Evolutionary conservation across 2,113 vertebrate genomes (phyloP), one percentile per base, ranked within the genome.

Genomic region (Centropus unirufus): DNA sequence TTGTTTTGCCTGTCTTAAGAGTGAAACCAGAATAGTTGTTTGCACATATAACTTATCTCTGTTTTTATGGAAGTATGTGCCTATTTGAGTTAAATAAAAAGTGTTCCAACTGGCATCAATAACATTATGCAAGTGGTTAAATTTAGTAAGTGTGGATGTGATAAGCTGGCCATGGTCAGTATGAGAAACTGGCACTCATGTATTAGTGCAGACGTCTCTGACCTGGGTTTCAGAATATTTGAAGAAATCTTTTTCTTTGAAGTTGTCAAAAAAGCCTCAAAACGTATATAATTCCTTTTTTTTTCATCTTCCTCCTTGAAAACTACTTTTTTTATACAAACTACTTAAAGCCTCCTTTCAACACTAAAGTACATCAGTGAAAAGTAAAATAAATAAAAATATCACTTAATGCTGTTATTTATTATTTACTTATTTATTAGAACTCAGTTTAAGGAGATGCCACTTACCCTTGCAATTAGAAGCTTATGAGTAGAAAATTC

Each of bases 31-130:
- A 68, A 58, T 20, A 72, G 32, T 61, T 72, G n/a, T 61, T 88
- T 80, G 11, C 5, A 42, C 1, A 1, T 63, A 36, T 4, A 59
- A 5, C 1, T 0, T 42, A 59, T 12, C 12, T 70, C 27, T 40
- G 14, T 40, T 81, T 81, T 81, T 77, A 57, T 24, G 51, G 42
- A 76, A 1, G 1, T 34, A 39, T 57, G 6, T 70, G 27, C 6
- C 52, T 84, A 39, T 46, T 47, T 79, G n/a, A 51, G 16, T 52
- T 68, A 52, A 27, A 72, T 67, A 76, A 0, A 1, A 72, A 66
- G 27, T 58, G 18, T 40, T 90, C 6, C 13, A 46, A 14, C 8
- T 66, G 62, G 1, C 14, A 54, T 47, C 62, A 85, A 27, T 26
- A 46, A 68, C 12, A 27, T 44, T 24, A 70, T 68, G 10, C 16